These are phyloP conservation scores for Menidia menidia DNA, from an alignment of 2,797 vertebrate species.

Conservation along the genomic window DNA sequence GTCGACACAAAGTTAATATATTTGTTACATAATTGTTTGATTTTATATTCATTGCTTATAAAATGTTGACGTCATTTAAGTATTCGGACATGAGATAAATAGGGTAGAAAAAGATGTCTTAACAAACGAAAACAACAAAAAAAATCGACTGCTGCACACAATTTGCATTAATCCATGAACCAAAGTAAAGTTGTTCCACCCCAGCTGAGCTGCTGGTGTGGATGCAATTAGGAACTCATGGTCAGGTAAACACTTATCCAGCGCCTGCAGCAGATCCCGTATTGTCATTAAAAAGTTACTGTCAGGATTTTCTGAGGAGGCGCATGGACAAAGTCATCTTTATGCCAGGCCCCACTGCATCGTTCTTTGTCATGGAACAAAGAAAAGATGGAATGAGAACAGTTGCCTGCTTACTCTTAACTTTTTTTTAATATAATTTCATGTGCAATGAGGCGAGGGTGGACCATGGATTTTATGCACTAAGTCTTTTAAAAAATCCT, in stretches of 20 bases:
- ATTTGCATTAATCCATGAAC: not conserved
- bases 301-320: not conserved
- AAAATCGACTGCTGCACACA: not conserved
- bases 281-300: not conserved
- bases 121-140: not conserved
- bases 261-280: not conserved
- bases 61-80: not conserved
- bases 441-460: too few species aligned
- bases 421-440: too few species aligned
- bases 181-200: not conserved
- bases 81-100: not conserved
- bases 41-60: not conserved
- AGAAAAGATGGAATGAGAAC: not conserved
- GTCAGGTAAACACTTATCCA: not conserved
- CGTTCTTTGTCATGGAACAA: not conserved
- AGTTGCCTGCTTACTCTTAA: not conserved
- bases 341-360: not conserved
- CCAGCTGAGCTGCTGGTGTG: not conserved
- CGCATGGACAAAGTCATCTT: not conserved
- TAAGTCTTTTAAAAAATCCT: too few species aligned
- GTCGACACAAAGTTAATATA: too few species aligned
- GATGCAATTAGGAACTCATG: not conserved
- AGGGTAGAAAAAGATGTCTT: not conserved
- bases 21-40: too few species aligned
- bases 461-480: too few species aligned